Evolutionary conservation across 2,888 invertebrate genomes (phyloP), one percentile per base, ranked within the genome.

Genomic region (Sminthurinus aureus): DNA sequence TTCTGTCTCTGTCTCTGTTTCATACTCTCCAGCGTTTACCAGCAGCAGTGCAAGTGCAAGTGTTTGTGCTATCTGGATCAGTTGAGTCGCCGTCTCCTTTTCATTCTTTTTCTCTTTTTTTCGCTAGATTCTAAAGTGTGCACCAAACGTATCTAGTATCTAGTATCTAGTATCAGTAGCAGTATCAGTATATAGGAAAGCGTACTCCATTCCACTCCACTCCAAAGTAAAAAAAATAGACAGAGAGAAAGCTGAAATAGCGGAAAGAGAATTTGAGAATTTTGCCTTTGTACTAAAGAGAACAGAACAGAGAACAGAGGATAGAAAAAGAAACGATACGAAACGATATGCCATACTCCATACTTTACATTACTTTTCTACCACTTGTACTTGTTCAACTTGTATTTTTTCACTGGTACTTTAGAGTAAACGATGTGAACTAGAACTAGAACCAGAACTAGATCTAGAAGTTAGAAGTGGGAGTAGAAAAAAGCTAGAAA

Each of bases 61-160:
- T n/a, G n/a, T n/a, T n/a, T n/a, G n/a, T n/a, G 22, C 50, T 75
- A 75, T 75, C 75, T 75, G 38, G 75, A 75, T 75, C 75, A 75
- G 18, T 75, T 4, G 38, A 38, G 38, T n/a, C n/a, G n/a, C n/a
- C n/a, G n/a, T n/a, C 75, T 18, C 38, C 50, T 75, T 74, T 74
- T 52, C 52, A 26, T 52, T 52, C 52, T 52, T 52, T 52, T n/a
- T n/a, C 38, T 38, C 3, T 1, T 38, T 38, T 38, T 38, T 58
- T 58, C 15, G 52, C 18, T 58, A 58, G 58, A 58, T 58, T 58
- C 15, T 58, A 58, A 64, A 52, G 15, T n/a, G 24, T 78, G 6
- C 38, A 26, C 12, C 1, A 76, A 24, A 22, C 12, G 20, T 38
- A 1, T 38, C 38, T n/a, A n/a, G n/a, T n/a, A n/a, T n/a, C n/a